Percentiles rank a stretch among this genome's conserved stretches.
phyloP scores from a whole-genome alignment of 2,888 invertebrate species.

The Polietes domitor region DNA sequence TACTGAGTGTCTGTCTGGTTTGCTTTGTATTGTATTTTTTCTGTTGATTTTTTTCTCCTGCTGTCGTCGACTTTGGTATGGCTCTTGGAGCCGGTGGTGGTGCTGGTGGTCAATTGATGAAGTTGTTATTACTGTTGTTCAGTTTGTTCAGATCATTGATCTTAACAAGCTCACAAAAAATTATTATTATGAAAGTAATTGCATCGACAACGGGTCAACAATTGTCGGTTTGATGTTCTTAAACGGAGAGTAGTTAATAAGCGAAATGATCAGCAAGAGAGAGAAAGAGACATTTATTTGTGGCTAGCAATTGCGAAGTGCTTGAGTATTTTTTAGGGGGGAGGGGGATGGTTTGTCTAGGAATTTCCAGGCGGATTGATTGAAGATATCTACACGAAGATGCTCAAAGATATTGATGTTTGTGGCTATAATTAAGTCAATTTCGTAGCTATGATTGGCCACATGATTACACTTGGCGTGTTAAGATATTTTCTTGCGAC shows the following conservation, averaged over 20 bases:
- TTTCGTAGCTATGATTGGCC: no score
- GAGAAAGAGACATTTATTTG: background rate
- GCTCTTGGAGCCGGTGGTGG: conserved; percentile 8
- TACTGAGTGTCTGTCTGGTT: conserved; percentile 52
- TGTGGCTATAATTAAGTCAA: no score
- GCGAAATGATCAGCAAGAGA: no score
- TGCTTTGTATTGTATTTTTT: conserved; percentile 32
- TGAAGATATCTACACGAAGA: no score
- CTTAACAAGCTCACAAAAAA: conserved; percentile 65
- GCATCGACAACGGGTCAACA: conserved; percentile 44
- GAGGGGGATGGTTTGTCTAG: background rate
- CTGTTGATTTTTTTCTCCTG: conserved; percentile 45
- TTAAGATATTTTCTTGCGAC: no score
- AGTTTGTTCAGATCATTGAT: conserved; percentile 66
- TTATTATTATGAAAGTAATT: conserved; percentile 67
- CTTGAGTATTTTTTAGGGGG: no score
- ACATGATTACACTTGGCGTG: no score
- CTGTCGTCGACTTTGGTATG: conserved; percentile 31
- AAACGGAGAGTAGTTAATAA: background rate
- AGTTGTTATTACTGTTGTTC: conserved; percentile 63
- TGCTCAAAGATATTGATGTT: no score
- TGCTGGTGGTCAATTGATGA: conserved; percentile 44
- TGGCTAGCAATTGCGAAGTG: no score
- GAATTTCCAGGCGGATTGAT: background rate
- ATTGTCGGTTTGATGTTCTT: conserved; percentile 54